phyloP scores from a whole-genome alignment of 2,797 vertebrate species.

The Galago senegalensis region DNA sequence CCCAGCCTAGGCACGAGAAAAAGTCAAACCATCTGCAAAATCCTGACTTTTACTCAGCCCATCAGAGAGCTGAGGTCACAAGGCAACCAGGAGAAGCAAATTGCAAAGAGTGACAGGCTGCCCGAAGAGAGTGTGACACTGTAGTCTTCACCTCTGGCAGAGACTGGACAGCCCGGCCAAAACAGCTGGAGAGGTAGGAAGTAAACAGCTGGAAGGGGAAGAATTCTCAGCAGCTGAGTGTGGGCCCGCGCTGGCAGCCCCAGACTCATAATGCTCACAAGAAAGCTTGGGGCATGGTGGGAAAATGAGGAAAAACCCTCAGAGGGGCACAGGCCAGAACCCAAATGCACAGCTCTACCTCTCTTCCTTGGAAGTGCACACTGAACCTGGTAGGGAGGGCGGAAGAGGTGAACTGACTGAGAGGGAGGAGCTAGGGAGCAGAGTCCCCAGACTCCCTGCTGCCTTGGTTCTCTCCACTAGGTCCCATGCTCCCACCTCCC shows the following conservation, averaged over 20 bases:
- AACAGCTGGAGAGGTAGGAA: not conserved
- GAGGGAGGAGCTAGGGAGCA: not conserved
- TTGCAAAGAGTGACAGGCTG: not conserved
- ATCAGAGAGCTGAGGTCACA: not conserved
- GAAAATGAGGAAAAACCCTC: not conserved
- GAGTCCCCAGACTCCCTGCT: not conserved
- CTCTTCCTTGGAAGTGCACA: not conserved
- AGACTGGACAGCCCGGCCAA: not conserved
- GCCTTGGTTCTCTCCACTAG: not conserved
- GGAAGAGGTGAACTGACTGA: not conserved
- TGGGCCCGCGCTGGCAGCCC: not conserved
- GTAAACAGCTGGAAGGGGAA: not conserved
- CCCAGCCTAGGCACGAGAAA: not conserved
- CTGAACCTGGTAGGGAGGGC: not conserved
- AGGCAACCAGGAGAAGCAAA: not conserved
- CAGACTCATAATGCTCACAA: not conserved
- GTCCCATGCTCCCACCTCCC: not conserved
- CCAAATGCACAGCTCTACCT: not conserved
- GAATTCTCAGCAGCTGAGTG: not conserved
- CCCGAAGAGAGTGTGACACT: not conserved
- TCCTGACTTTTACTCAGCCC: not conserved
- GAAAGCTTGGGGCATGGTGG: accelerated
- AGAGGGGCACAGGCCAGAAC: not conserved
- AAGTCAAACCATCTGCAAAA: not conserved
- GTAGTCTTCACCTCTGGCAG: not conserved